Conservation (phyloP, 2,888 invertebrate species). For the Iphiclides podalirius region DNA sequence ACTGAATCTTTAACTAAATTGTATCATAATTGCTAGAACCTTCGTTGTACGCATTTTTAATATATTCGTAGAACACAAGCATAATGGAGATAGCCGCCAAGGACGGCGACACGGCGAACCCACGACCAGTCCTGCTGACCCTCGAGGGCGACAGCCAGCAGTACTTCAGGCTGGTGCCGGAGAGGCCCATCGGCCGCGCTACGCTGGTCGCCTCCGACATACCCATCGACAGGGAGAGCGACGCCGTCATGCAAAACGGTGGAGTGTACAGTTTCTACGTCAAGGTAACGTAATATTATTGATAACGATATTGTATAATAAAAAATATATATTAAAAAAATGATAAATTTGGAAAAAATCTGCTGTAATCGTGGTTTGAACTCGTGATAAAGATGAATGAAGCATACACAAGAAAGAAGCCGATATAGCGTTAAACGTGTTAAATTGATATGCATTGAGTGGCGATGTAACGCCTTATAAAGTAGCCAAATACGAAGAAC, state of each 20-base stretch:
- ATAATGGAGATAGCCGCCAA: conserved; percentile 87
- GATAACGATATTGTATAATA: not conserved
- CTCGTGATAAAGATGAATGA: too few species aligned
- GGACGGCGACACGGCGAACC: conserved; percentile 90
- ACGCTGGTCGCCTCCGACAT: conserved; percentile 82
- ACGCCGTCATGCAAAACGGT: conserved; percentile 86
- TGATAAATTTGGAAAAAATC: too few species aligned
- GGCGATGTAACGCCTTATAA: too few species aligned
- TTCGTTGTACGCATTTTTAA: too few species aligned
- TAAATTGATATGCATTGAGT: too few species aligned
- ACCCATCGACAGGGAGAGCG: conserved; percentile 87
- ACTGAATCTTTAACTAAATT: too few species aligned
- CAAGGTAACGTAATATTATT: conserved; percentile 70
- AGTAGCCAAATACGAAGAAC: too few species aligned
- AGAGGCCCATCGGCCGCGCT: conserved; percentile 78
- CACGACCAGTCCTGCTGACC: conserved; percentile 82
- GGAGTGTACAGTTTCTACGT: conserved; percentile 87
- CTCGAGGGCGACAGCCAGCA: conserved; percentile 84
- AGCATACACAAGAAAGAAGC: too few species aligned
- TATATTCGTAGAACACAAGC: conserved; percentile 80
- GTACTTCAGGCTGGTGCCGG: conserved; percentile 83
- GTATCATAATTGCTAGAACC: too few species aligned
- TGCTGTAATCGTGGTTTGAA: too few species aligned
- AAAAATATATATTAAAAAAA: not conserved
- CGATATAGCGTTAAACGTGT: too few species aligned